Conservation (phyloP, 2,888 invertebrate species). For the Drosophila longiperda region DNA sequence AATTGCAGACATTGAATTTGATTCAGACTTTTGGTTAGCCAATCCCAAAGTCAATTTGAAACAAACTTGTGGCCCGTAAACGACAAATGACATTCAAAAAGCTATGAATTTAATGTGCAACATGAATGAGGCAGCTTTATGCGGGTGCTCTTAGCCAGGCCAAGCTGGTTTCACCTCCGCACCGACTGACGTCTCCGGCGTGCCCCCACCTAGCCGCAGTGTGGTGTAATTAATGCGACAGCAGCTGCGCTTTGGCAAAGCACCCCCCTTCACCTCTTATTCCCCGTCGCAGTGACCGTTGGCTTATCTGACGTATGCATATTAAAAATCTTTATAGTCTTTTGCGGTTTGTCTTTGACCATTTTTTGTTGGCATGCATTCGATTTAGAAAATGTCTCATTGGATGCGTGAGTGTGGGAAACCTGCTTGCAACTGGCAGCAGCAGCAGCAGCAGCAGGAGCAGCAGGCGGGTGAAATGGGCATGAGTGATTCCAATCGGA, state of each 20-base stretch:
- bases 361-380: constrained; percentile 63
- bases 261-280: constrained; percentile 14
- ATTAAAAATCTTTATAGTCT: constrained; percentile 77
- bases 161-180: constrained; percentile 62
- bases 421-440: constrained; percentile 18
- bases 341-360: constrained; percentile 77
- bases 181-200: constrained; percentile 13
- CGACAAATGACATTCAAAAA: constrained; percentile 77
- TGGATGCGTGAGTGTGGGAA: constrained; percentile 77
- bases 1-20: constrained; percentile 37
- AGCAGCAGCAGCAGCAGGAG: constrained; percentile 15
- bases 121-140: constrained; percentile 52
- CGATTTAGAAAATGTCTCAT: constrained; percentile 75
- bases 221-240: constrained; percentile 77
- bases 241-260: constrained; percentile 73
- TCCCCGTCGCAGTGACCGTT: constrained; percentile 2
- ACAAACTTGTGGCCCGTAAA: constrained; percentile 72
- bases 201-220: constrained; percentile 40
- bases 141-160: constrained; percentile 35
- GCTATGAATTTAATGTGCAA: constrained; percentile 73
- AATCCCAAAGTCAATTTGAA: constrained; percentile 52
- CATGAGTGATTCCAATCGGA: constrained; percentile 71
- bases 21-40: constrained; percentile 25
- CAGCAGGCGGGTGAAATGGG: constrained; percentile 61
- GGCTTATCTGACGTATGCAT: constrained; percentile 70